Conservation (phyloP, 2,888 invertebrate genomes). For the Melanotus villosus region DNA sequence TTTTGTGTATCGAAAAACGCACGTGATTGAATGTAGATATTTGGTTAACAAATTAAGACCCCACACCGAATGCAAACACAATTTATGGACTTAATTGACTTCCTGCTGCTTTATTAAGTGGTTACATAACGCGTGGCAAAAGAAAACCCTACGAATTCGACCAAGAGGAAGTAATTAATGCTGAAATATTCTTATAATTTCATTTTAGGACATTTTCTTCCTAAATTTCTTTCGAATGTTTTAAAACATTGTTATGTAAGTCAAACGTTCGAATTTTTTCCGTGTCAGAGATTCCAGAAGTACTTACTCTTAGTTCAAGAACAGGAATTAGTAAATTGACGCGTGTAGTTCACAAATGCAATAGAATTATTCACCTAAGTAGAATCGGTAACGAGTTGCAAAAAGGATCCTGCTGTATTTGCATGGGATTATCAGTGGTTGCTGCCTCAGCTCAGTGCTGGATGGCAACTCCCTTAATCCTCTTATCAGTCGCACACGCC, state of each 20-base stretch:
- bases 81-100: constrained; percentile 25
- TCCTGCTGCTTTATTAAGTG: constrained; percentile 23
- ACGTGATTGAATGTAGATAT: constrained; percentile 29
- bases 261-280: not conserved
- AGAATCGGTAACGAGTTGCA: constrained; percentile 42
- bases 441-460: constrained; percentile 44
- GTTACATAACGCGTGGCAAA: constrained; percentile 16
- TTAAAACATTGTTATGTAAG: no score
- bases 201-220: not conserved
- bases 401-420: constrained; percentile 45
- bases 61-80: constrained; percentile 21
- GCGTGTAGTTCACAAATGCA: not conserved
- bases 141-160: constrained; percentile 3
- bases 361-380: not conserved
- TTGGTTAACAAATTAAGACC: constrained; percentile 32
- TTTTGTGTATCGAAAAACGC: constrained; percentile 25
- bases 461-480: constrained; percentile 41
- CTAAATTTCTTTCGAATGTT: not conserved
- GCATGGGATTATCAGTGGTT: constrained; percentile 46
- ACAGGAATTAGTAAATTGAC: no score
- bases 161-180: constrained; percentile 18
- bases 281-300: no score
- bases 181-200: constrained; percentile 13
- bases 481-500: constrained; percentile 48
- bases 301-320: no score